These are phyloP conservation scores for Scatophagus argus DNA, from an alignment of 2,113 vertebrate genomes.

Conservation along the genomic window DNA sequence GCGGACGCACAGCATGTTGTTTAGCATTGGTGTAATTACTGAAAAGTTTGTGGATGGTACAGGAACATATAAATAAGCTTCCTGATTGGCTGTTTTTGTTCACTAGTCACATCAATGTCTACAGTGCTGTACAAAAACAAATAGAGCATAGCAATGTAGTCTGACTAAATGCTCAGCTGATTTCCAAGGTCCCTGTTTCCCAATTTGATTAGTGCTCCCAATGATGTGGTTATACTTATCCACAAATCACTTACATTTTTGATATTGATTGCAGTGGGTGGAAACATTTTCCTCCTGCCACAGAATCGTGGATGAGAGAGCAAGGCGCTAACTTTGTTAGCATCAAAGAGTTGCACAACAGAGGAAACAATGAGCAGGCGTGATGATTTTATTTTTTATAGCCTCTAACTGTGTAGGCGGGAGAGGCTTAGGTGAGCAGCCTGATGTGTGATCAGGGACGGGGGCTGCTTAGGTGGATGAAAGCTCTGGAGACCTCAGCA, in stretches of 20 bases:
- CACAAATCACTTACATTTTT: constrained; percentile 46
- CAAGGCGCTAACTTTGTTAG: constrained; percentile 27
- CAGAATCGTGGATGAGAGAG: constrained; percentile 12
- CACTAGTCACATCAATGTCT: neutral
- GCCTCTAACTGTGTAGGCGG: constrained; percentile 43
- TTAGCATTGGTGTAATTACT: constrained; percentile 6
- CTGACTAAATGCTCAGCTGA: neutral
- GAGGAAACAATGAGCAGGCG: constrained; percentile 36
- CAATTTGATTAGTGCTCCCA: constrained; percentile 37
- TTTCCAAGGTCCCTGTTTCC: neutral
- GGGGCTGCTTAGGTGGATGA: constrained; percentile 1
- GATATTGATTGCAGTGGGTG: constrained; percentile 43
- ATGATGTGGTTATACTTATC: constrained; percentile 23
- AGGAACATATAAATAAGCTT: neutral
- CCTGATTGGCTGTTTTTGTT: neutral
- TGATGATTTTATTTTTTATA: constrained; percentile 45
- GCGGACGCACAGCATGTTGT: constrained; percentile 22
- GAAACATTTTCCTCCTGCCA: constrained; percentile 37
- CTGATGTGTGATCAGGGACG: constrained; percentile 8
- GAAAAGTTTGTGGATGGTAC: neutral
- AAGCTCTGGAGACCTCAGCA: constrained; percentile 39
- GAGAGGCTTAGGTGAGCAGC: constrained; percentile 42
- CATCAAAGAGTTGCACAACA: constrained; percentile 22
- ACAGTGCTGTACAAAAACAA: neutral
- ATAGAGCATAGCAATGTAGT: neutral